Evolutionary conservation across 2,888 invertebrate genomes (phyloP).

Genomic region (Orchesellides sinensis): DNA sequence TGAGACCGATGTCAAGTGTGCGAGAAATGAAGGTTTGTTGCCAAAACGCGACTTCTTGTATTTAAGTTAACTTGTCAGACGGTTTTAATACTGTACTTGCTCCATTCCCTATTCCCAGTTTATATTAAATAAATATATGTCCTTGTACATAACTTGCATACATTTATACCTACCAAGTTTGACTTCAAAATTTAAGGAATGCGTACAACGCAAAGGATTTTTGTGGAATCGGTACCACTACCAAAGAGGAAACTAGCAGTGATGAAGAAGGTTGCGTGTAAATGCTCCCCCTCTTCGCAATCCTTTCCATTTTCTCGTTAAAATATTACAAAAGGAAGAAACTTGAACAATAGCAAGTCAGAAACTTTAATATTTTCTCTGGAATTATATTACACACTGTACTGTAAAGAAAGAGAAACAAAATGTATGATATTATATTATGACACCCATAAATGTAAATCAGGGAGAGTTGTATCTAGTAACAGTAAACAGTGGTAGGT

Average conservation of each 20-base stretch:
- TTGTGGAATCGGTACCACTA: not conserved
- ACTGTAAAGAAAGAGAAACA: conserved; percentile 21
- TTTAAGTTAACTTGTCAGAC: conserved; percentile 41
- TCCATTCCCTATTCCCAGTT: too few species aligned
- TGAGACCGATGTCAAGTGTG: conserved; percentile 73
- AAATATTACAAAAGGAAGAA: conserved; percentile 45
- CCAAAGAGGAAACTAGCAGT: conserved; percentile 12
- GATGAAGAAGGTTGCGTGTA: too few species aligned
- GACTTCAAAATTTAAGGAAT: not conserved
- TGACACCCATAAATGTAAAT: conserved; percentile 65
- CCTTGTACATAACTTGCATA: too few species aligned
- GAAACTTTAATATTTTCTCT: conserved; percentile 62
- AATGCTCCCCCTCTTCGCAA: not conserved
- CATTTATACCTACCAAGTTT: not conserved
- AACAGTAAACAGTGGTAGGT: not conserved
- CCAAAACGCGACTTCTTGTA: conserved; percentile 49
- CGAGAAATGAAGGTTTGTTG: conserved; percentile 71
- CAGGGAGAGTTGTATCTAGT: conserved; percentile 63
- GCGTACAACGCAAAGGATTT: not conserved
- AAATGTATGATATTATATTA: conserved; percentile 51
- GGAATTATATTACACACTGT: conserved; percentile 44
- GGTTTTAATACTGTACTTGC: conserved; percentile 20
- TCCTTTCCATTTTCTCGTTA: conserved; percentile 25
- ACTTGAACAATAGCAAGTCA: conserved; percentile 31
- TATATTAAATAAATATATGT: too few species aligned